Percentiles rank a stretch among this genome's conserved stretches.
Evolutionary conservation across 2,888 invertebrate genomes (phyloP).

Genomic region (Napeogenes sylphis): DNA sequence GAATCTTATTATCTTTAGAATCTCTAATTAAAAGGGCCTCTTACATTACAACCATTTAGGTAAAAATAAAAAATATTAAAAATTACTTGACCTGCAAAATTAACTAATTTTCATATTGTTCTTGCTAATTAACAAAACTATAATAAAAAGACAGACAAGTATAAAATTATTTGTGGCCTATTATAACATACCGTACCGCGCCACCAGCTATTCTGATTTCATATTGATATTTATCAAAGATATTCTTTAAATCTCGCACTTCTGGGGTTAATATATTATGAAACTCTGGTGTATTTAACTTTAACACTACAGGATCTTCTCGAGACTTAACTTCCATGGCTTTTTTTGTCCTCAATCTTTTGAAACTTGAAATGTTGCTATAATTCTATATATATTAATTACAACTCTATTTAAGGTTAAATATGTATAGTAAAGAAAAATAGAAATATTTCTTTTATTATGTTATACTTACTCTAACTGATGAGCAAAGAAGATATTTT

Average conservation of each 20-base stretch:
- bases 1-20: too few relatives aligned
- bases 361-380: conserved; percentile 30
- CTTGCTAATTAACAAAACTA: too few relatives aligned
- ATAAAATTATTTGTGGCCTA: too few relatives aligned
- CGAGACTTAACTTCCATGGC: conserved; percentile 61
- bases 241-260: conserved; percentile 80
- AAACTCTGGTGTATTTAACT: conserved; percentile 85
- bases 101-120: too few relatives aligned
- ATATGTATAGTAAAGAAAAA: not conserved
- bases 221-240: conserved; percentile 89
- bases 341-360: conserved; percentile 46
- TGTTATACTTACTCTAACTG: conserved; percentile 8
- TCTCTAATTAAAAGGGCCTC: too few relatives aligned
- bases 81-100: too few relatives aligned
- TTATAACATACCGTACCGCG: conserved; percentile 84
- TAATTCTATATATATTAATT: conserved; percentile 25
- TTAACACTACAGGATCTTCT: conserved; percentile 82
- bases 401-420: not conserved
- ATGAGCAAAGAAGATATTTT: too few relatives aligned
- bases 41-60: too few relatives aligned
- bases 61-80: too few relatives aligned
- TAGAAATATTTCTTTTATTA: too few relatives aligned
- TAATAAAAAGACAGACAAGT: too few relatives aligned
- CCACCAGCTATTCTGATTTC: conserved; percentile 97
- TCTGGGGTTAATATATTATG: conserved; percentile 89